These are phyloP conservation scores for Sylvietta virens DNA, from an alignment of 2,113 vertebrate species.

Conservation along the genomic window DNA sequence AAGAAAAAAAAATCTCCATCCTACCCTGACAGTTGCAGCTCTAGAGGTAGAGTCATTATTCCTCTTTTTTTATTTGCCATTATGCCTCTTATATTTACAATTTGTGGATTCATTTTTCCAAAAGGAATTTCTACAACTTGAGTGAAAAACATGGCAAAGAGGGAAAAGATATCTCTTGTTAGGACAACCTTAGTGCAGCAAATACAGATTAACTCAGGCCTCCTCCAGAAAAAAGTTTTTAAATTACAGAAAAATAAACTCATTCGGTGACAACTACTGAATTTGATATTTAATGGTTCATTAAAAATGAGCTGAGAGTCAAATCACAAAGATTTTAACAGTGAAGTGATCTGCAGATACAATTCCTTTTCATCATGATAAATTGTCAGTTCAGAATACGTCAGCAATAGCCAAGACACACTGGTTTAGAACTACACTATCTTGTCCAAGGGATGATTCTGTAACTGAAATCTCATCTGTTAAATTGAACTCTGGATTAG, in stretches of 20 bases:
- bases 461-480: background rate
- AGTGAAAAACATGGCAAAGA: background rate
- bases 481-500: background rate
- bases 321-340: background rate
- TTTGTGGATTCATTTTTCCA: background rate
- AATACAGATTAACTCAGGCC: background rate
- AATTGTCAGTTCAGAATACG: background rate
- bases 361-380: background rate
- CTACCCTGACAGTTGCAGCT: background rate
- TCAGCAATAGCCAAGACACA: background rate
- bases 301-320: background rate
- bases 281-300: background rate
- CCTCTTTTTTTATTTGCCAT: background rate
- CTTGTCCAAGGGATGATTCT: background rate
- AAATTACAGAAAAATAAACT: background rate
- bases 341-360: background rate
- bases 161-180: background rate
- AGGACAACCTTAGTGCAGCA: background rate
- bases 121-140: background rate
- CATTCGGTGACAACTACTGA: background rate
- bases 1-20: background rate
- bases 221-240: background rate
- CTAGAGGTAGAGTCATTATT: background rate
- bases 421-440: background rate
- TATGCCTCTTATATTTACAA: background rate